Base-by-base conservation (phyloP, 2,113 vertebrate species). In the Miniopterus natalensis region DNA sequence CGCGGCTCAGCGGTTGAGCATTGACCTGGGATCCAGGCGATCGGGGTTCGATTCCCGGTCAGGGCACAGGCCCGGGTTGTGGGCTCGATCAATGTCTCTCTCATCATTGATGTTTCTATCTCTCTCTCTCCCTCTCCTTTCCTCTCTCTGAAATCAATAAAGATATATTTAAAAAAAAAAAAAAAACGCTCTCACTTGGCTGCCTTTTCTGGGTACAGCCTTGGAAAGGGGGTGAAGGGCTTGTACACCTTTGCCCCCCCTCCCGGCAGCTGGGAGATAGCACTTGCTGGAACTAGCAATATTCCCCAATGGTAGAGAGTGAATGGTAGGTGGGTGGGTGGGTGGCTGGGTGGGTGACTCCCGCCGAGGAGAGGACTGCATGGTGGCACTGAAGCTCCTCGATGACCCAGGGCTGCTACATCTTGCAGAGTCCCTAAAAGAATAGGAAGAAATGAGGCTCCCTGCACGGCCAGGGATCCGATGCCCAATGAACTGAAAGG, bases 361-460 rank as follows among this genome's bases (percentile, higher is more conserved):
- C 6, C 23, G 47, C 71, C 4, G 11, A 2, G 53, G 27, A 78
- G 8, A 90, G 18, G 42, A 11, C 40, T 31, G 23, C 2, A 3
- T 2, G 42, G 23, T 20, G 27, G 36, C 29, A 31, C 68, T 0
- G 3, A 68, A 3, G 2, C 9, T 70, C 49, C 23, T n/a, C 0
- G 49, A 25, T 1, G 17, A 83, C 36, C 6, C 17, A 1, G 45
- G 49, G 25, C 10, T 3, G 2, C 42, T 10, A 2, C n/a, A n/a
- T 10, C 36, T 70, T 25, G 40, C 23, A 42, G 21, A 40, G 61
- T 47, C 29, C 29, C 36, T 3, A 61, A 70, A 55, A 47, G 25
- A 70, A 49, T 15, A 31, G 11, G n/a, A 84, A 12, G 2, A 12
- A 78, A 23, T 20, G 49, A 53, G 17, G 3, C 55, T 94, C 1